Base-by-base conservation (phyloP, 1,140 invertebrate species). In the Trichomalopsis sarcophagae region DNA sequence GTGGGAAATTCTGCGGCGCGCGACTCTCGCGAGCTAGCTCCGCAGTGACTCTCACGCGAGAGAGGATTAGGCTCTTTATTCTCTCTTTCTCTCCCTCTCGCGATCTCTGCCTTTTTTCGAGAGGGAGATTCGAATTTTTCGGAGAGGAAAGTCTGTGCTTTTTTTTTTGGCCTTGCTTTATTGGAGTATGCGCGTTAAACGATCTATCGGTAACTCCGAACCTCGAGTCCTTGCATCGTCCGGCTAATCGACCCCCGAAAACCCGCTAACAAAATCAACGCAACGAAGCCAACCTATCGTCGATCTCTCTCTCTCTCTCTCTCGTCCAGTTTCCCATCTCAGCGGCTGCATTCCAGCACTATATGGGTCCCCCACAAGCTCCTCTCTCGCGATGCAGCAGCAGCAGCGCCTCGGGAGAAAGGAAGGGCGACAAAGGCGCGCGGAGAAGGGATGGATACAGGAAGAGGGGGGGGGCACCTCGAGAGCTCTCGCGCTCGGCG, bases 1-100 rank as follows among this genome's bases (percentile, higher is more conserved):
- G 91, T 92, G 91, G 91, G 91, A 92, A 92, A 90, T 90, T 80
- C 85, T 88, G 88, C 88, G 79, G 55, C 68, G 55, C 30, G 47
- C 30, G n/a, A 30, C 73, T 75, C 73, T 27, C n/a, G 2, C 71
- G 30, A 36, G 33, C 33, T 36, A 27, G 27, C 27, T 27, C 27
- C 27, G 27, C 88, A 89, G 90, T 73, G 89, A 88, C 88, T 87
- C 89, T 91, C 90, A 88, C 86, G 66, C 87, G 40, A 62, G 44
- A 30, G 62, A 30, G 62, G 17, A n/a, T 17, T 21, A 17, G 17
- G 62, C 62, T 66, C 33, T 36, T 36, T 36, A 36, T 36, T 36
- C 33, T 36, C 33, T 36, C 27, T 27, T 27, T 27, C 27, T 27
- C 27, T 27, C 27, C 27, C 27, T 27, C 33, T 3, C 62, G 62